Percentiles rank a stretch among this genome's conserved stretches.
Evolutionary conservation across 2,888 invertebrate genomes (phyloP).

Genomic region (Caenorhabditis panamensis): DNA sequence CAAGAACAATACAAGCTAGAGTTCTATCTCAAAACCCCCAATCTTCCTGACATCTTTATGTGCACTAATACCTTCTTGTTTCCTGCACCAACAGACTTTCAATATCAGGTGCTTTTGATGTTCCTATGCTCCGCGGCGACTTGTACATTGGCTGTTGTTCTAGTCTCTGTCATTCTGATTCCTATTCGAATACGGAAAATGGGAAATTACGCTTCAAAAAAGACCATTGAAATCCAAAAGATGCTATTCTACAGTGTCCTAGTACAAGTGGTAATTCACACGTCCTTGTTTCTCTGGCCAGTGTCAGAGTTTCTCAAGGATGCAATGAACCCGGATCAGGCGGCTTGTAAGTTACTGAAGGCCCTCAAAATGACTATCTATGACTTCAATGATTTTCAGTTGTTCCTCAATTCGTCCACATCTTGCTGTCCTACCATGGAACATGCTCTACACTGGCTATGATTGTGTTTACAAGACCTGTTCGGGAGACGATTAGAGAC

Average conservation of each 20-base stretch:
- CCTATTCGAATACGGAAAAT: constrained; percentile 18
- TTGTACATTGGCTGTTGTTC: constrained; percentile 15
- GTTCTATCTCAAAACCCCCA: neutral
- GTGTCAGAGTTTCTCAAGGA: constrained; percentile 24
- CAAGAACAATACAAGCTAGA: constrained; percentile 12
- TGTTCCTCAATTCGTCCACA: constrained; percentile 8
- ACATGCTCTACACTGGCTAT: constrained; percentile 26
- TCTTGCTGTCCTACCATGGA: constrained; percentile 37
- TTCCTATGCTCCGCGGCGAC: constrained; percentile 30
- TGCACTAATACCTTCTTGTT: constrained; percentile 20
- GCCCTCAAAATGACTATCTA: too few species aligned
- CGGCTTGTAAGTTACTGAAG: neutral
- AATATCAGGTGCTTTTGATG: constrained; percentile 7
- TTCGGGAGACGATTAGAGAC: constrained; percentile 3
- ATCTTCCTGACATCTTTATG: neutral
- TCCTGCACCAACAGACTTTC: constrained; percentile 22
- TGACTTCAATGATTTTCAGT: constrained; percentile 7
- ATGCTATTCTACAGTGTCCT: constrained; percentile 36
- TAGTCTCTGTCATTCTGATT: constrained; percentile 17
- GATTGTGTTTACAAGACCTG: constrained; percentile 34
- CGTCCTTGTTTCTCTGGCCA: constrained; percentile 31
- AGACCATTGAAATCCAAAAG: constrained; percentile 30
- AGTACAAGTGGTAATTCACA: constrained; percentile 30
- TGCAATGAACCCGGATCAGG: neutral
- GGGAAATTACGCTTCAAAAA: constrained; percentile 14